phyloP scores from a whole-genome alignment of 35 echinoderm and acorn worm genomes.

The Heliocidaris erythrogramma region DNA sequence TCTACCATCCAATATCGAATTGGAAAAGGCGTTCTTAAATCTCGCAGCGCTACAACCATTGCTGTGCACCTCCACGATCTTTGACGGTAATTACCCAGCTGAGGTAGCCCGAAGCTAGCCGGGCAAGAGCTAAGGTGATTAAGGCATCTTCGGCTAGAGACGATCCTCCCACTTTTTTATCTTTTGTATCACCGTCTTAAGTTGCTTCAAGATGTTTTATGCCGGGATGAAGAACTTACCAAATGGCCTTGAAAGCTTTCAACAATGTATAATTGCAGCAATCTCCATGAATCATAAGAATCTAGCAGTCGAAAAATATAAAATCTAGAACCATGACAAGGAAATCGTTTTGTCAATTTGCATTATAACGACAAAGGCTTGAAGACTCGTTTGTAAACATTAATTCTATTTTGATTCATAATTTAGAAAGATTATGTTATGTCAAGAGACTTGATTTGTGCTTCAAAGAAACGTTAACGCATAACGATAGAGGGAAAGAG shows the following conservation, averaged over 20 bases:
- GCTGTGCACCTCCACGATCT: background rate
- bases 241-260: background rate
- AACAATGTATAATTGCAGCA: slow-evolving; percentile 11
- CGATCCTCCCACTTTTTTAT: background rate
- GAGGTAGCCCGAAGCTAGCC: background rate
- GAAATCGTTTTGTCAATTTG: background rate
- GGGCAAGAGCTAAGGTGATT: background rate
- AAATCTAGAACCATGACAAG: background rate
- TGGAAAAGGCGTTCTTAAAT: background rate
- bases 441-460: background rate
- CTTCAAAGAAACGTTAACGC: too few species aligned
- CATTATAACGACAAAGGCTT: background rate
- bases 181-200: background rate
- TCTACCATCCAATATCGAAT: background rate
- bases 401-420: background rate
- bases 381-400: background rate
- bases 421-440: background rate
- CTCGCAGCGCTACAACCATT: background rate
- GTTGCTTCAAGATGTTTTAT: background rate
- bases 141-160: background rate
- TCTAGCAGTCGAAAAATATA: background rate
- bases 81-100: background rate
- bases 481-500: too few species aligned
- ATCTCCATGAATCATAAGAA: background rate
- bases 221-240: background rate